phyloP scores from a whole-genome alignment of 2,113 vertebrate genomes.

The Dipodomys stephensi region DNA sequence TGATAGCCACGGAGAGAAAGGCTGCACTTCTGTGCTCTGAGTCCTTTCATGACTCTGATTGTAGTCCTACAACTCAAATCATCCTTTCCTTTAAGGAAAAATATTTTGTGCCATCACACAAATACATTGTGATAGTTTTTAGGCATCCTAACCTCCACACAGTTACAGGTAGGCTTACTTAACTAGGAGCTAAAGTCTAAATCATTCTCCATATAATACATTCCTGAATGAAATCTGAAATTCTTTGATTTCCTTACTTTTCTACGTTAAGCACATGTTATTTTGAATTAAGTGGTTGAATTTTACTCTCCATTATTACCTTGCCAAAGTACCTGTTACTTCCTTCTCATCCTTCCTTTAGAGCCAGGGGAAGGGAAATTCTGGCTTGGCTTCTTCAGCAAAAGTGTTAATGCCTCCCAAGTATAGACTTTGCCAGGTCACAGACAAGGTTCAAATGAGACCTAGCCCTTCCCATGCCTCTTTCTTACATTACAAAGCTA shows the following conservation, averaged over 20 bases:
- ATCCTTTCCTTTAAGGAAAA: neutral
- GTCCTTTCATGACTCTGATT: neutral
- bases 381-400: constrained; percentile 33
- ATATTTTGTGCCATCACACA: neutral
- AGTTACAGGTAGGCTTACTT: neutral
- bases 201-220: neutral
- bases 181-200: neutral
- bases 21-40: neutral
- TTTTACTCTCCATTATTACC: neutral
- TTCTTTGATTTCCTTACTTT: constrained; percentile 3
- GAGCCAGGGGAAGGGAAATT: constrained; percentile 4
- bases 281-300: neutral
- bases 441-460: constrained; percentile 8
- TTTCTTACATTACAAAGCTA: constrained; percentile 80
- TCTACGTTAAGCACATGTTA: neutral
- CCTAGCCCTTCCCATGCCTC: constrained; percentile 58
- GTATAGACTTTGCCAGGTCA: constrained; percentile 58
- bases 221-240: constrained; percentile 7
- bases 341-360: constrained; percentile 58
- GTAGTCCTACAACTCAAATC: neutral
- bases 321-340: constrained; percentile 66
- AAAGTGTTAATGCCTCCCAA: constrained; percentile 67
- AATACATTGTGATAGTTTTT: neutral
- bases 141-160: neutral
- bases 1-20: neutral